Percentiles rank a stretch among this genome's conserved stretches.
These are phyloP conservation scores for Sciurus carolinensis DNA, from an alignment of 2,797 vertebrate species.

Conservation along the genomic window DNA sequence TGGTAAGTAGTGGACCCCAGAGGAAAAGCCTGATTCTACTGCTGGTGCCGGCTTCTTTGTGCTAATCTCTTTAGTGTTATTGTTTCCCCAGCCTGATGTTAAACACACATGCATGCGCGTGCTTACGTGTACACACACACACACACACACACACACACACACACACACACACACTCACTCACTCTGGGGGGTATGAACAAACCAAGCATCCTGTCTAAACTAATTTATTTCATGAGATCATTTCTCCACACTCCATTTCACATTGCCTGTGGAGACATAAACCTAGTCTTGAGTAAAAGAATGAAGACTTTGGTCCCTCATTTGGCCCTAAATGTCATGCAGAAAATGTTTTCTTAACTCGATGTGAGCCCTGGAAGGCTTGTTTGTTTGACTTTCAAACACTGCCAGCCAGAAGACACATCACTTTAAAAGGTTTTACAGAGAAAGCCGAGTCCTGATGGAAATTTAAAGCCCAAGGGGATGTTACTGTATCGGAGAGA, in stretches of 20 bases:
- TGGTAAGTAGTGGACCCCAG: background rate
- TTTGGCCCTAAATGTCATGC: slow-evolving; percentile 82
- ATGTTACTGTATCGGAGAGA: slow-evolving; percentile 14
- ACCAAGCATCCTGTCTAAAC: slow-evolving; percentile 81
- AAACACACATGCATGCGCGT: background rate
- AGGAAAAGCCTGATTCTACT: background rate
- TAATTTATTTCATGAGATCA: slow-evolving; percentile 87
- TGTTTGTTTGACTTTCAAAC: slow-evolving; percentile 77
- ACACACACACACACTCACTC: background rate
- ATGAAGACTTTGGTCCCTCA: slow-evolving; percentile 82
- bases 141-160: background rate
- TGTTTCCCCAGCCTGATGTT: slow-evolving; percentile 27
- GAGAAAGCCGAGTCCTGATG: slow-evolving; percentile 31
- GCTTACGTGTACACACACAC: no score
- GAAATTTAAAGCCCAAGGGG: slow-evolving; percentile 67
- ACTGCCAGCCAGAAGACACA: slow-evolving; percentile 70
- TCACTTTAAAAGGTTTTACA: slow-evolving; percentile 64
- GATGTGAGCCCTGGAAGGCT: slow-evolving; percentile 71
- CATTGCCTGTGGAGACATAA: slow-evolving; percentile 83
- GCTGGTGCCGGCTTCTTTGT: background rate
- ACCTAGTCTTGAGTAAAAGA: slow-evolving; percentile 79
- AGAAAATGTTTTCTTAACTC: slow-evolving; percentile 85
- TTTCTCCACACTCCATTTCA: slow-evolving; percentile 85
- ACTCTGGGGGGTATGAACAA: slow-evolving; percentile 61
- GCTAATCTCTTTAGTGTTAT: background rate